phyloP scores from a whole-genome alignment of 2,113 vertebrate species.

The Apteryx mantelli region DNA sequence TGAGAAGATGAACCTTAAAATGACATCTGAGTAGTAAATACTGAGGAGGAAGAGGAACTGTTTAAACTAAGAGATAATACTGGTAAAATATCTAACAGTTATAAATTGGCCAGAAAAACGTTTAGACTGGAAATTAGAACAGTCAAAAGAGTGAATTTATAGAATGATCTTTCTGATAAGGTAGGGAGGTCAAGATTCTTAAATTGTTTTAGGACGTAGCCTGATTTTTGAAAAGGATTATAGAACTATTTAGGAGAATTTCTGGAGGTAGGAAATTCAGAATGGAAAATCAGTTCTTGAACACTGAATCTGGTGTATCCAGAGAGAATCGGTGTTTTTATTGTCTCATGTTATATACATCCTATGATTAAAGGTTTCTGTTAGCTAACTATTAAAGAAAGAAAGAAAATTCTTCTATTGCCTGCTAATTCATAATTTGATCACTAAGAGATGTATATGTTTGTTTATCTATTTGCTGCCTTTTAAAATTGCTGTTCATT shows the following conservation, averaged over 20 bases:
- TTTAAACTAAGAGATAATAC: neutral
- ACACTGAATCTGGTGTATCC: neutral
- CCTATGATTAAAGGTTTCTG: neutral
- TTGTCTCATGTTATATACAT: neutral
- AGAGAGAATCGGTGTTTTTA: neutral
- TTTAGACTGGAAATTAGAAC: neutral
- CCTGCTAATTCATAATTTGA: neutral
- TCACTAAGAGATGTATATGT: neutral
- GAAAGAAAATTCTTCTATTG: neutral
- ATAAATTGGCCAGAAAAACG: neutral
- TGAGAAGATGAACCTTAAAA: neutral
- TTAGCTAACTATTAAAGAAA: neutral
- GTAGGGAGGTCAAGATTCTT: neutral
- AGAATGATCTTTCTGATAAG: neutral
- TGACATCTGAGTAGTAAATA: neutral
- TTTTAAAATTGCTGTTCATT: neutral
- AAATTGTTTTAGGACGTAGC: neutral
- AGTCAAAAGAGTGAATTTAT: neutral
- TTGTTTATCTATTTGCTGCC: neutral
- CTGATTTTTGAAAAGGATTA: neutral
- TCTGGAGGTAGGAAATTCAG: neutral
- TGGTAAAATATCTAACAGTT: neutral
- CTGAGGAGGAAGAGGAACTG: neutral
- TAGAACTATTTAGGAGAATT: neutral
- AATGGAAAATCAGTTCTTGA: neutral